Percentiles rank a stretch among this genome's conserved stretches.
These are phyloP conservation scores for Rotaria magnacalcarata DNA, from an alignment of 2,888 invertebrate genomes.

Conservation along the genomic window DNA sequence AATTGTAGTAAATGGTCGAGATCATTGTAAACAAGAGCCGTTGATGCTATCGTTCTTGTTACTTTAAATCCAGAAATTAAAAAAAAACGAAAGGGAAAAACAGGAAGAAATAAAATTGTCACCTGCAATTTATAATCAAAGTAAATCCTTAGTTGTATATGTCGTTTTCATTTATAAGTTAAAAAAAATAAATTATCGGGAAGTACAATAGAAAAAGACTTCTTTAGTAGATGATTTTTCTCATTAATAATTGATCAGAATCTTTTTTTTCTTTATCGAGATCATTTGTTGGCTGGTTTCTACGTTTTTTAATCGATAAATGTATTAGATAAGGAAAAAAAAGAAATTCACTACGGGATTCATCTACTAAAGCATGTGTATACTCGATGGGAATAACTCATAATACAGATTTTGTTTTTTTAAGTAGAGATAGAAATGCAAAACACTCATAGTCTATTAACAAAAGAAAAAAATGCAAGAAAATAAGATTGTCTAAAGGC, in stretches of 20 bases:
- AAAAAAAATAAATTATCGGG: neutral
- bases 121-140: neutral
- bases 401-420: neutral
- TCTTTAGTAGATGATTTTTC: neutral
- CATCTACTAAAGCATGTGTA: neutral
- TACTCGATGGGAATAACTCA: neutral
- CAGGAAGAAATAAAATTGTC: neutral
- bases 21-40: neutral
- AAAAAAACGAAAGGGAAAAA: neutral
- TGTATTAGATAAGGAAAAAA: neutral
- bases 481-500: neutral
- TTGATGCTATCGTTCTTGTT: neutral
- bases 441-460: neutral
- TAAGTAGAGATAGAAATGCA: neutral
- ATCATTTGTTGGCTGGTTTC: neutral
- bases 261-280: neutral
- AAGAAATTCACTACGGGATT: neutral
- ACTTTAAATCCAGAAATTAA: neutral
- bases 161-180: neutral
- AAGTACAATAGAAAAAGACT: neutral
- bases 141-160: neutral
- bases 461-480: neutral
- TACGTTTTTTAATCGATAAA: neutral
- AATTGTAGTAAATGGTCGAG: neutral
- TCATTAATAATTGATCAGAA: neutral